A percentile compares a stretch with the other conserved stretches of the same genome.
phyloP scores from a whole-genome alignment of 1,140 invertebrate genomes.

The Cydia amplana region DNA sequence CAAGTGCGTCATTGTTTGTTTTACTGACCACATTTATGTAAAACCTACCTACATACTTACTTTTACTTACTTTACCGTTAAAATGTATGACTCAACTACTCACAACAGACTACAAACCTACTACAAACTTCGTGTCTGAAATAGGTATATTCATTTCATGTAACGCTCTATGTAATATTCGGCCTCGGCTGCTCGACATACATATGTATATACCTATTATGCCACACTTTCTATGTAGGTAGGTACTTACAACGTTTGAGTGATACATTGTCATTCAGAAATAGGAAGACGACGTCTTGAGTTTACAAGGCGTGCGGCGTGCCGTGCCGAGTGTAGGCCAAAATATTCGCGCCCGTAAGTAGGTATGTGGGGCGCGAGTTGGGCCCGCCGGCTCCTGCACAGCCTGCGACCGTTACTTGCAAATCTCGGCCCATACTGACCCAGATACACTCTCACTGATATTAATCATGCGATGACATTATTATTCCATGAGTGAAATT shows the following conservation, averaged over 20 bases:
- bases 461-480: conserved; percentile 29
- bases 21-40: conserved; percentile 3
- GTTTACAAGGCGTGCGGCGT: background rate
- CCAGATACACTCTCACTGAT: conserved; percentile 56
- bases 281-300: conserved; percentile 1
- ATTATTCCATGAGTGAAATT: background rate
- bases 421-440: conserved; percentile 59
- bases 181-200: too few relatives aligned
- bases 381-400: conserved; percentile 37
- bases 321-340: conserved; percentile 23
- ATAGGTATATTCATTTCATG: background rate
- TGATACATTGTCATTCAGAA: background rate
- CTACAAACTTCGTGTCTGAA: background rate
- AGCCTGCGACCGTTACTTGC: conserved; percentile 64
- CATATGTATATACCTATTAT: too few relatives aligned
- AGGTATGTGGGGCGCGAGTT: conserved; percentile 43
- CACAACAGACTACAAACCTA: background rate
- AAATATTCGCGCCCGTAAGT: conserved; percentile 46
- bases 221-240: background rate
- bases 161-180: background rate
- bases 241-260: background rate
- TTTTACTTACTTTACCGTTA: conserved; percentile 12
- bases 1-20: background rate
- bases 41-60: background rate
- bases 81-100: conserved; percentile 17